A percentile compares a stretch with the other conserved stretches of the same genome.
These are phyloP conservation scores for Cotesia glomerata DNA, from an alignment of 1,140 invertebrate species.

Conservation along the genomic window DNA sequence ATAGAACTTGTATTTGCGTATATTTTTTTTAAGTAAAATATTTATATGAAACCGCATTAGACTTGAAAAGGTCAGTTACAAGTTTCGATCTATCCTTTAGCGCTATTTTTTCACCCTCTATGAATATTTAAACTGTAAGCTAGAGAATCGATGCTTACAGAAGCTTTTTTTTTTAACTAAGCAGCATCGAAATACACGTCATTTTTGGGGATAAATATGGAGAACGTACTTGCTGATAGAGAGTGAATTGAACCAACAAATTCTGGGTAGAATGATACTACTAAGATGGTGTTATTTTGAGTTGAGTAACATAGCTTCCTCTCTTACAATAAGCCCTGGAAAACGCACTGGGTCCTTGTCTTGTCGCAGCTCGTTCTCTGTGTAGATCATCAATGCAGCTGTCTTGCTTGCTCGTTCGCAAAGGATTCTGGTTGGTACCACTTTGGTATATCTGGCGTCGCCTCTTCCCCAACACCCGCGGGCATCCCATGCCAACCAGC, in stretches of 20 bases:
- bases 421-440: constrained; percentile 11
- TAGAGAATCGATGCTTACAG: background rate
- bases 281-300: too few relatives aligned
- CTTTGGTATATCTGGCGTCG: constrained; percentile 9
- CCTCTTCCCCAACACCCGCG: constrained; percentile 41
- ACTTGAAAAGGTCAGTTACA: too few relatives aligned
- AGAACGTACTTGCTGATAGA: too few relatives aligned
- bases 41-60: too few relatives aligned
- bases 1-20: too few relatives aligned
- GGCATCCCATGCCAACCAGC: constrained; percentile 50
- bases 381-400: constrained; percentile 26
- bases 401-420: constrained; percentile 27
- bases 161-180: background rate
- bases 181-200: background rate
- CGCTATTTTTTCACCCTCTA: too few relatives aligned
- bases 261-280: too few relatives aligned
- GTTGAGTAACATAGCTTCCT: background rate
- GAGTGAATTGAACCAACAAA: too few relatives aligned
- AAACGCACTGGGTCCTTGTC: background rate
- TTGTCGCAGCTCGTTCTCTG: constrained; percentile 31
- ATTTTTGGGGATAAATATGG: too few relatives aligned
- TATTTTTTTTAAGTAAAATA: too few relatives aligned
- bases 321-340: background rate
- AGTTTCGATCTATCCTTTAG: too few relatives aligned
- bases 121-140: too few relatives aligned